Evolutionary conservation across 2,797 vertebrate genomes (phyloP).

Genomic region (Labeo calbasu): DNA sequence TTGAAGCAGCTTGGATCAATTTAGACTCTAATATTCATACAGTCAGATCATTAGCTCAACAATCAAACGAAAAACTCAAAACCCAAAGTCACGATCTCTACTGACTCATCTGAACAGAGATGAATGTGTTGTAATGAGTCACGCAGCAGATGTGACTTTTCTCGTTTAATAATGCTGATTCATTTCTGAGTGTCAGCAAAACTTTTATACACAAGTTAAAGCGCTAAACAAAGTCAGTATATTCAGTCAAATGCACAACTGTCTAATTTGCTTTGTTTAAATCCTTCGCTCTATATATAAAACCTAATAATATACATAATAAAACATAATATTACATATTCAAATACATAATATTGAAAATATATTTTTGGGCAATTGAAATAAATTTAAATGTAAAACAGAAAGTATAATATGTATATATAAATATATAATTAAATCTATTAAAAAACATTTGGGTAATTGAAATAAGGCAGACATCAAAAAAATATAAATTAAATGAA

Average conservation of each 20-base stretch:
- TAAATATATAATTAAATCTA: not conserved
- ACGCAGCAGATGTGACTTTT: constrained; percentile 13
- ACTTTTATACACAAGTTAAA: not conserved
- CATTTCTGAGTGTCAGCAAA: constrained; percentile 25
- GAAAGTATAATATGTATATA: not conserved
- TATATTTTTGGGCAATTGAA: no score
- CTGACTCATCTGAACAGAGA: constrained; percentile 25
- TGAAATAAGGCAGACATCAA: no score
- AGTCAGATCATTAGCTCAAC: constrained; percentile 17
- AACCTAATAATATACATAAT: no score
- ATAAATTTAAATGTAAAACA: not conserved
- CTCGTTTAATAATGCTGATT: constrained; percentile 27
- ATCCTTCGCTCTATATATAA: not conserved
- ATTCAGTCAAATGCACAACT: not conserved
- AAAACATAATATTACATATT: no score
- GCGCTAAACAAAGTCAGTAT: not conserved
- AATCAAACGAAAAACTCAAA: not conserved
- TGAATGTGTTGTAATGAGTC: constrained; percentile 9
- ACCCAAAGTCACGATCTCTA: not conserved
- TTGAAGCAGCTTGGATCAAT: constrained; percentile 8
- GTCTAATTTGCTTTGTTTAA: not conserved
- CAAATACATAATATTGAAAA: no score
- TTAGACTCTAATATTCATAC: constrained; percentile 26
- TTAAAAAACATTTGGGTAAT: not conserved
- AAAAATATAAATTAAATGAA: no score